These are phyloP conservation scores for Bilobella aurantiaca DNA, from an alignment of 1,140 invertebrate genomes.

Conservation along the genomic window DNA sequence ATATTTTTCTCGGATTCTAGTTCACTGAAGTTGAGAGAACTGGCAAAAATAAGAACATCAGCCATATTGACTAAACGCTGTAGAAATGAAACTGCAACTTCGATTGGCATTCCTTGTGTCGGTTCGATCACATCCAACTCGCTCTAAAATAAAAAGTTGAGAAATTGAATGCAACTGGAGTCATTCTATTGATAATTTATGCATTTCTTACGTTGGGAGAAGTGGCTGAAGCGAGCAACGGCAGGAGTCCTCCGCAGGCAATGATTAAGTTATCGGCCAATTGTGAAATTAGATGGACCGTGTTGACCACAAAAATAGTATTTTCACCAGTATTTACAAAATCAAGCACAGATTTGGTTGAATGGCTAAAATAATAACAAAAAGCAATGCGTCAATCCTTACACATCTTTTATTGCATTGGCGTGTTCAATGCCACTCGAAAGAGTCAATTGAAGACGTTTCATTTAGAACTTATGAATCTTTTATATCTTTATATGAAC, in stretches of 20 bases:
- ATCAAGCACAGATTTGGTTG: constrained; percentile 91
- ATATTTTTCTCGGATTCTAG: constrained; percentile 99
- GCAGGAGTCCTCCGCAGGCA: constrained; percentile 92
- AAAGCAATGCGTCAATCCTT: too few relatives aligned
- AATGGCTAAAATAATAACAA: constrained; percentile 57
- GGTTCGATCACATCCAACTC: constrained; percentile 97
- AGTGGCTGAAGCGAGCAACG: constrained; percentile 91
- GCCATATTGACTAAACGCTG: constrained; percentile 95
- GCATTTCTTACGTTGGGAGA: constrained; percentile 80
- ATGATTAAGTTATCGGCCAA: constrained; percentile 97
- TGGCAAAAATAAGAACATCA: constrained; percentile 95
- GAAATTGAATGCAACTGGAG: neutral
- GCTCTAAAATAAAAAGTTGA: constrained; percentile 58
- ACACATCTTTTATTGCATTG: too few relatives aligned
- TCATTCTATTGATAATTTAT: neutral
- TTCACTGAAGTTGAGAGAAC: constrained; percentile 92
- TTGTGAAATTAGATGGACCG: constrained; percentile 97
- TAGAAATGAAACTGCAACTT: constrained; percentile 91
- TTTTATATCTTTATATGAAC: too few relatives aligned
- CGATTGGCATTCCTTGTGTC: constrained; percentile 95
- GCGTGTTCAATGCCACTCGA: too few relatives aligned
- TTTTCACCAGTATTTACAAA: constrained; percentile 97
- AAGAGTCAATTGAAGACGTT: too few relatives aligned
- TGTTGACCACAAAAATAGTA: constrained; percentile 98
- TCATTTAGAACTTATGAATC: too few relatives aligned